A percentile compares a stretch with the other conserved stretches of the same genome.
Evolutionary conservation across 2,113 vertebrate genomes (phyloP).

Genomic region (Lichenostomus cassidix): DNA sequence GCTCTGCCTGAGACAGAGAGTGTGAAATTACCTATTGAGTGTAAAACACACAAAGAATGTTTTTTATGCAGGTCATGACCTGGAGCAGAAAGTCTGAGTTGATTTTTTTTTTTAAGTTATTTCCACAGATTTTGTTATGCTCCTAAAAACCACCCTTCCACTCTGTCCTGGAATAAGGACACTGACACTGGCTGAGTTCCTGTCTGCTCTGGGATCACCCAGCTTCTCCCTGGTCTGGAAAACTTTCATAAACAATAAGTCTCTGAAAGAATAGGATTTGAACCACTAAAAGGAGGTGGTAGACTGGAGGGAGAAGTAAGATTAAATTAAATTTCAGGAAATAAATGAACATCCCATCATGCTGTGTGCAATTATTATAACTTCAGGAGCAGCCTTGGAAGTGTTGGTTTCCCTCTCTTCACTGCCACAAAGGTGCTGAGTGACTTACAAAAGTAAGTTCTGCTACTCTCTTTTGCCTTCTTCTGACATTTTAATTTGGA

Average conservation of each 20-base stretch:
- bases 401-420: background rate
- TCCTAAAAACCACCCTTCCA: background rate
- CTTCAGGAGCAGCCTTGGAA: background rate
- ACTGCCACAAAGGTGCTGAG: background rate
- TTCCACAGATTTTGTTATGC: background rate
- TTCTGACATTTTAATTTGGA: background rate
- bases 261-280: background rate
- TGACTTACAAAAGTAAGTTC: background rate
- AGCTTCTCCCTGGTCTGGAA: background rate
- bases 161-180: background rate
- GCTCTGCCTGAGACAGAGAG: background rate
- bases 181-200: background rate
- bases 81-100: background rate
- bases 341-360: background rate
- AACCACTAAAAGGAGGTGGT: background rate
- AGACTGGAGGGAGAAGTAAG: background rate
- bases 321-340: background rate
- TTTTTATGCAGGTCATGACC: background rate
- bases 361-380: background rate
- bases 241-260: background rate
- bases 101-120: background rate
- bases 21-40: constrained; percentile 61
- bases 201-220: background rate
- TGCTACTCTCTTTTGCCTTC: background rate
- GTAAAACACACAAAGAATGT: background rate